A percentile compares a stretch with the other conserved stretches of the same genome.
phyloP scores from a whole-genome alignment of 2,888 invertebrate species.

The Rhingia rostrata region DNA sequence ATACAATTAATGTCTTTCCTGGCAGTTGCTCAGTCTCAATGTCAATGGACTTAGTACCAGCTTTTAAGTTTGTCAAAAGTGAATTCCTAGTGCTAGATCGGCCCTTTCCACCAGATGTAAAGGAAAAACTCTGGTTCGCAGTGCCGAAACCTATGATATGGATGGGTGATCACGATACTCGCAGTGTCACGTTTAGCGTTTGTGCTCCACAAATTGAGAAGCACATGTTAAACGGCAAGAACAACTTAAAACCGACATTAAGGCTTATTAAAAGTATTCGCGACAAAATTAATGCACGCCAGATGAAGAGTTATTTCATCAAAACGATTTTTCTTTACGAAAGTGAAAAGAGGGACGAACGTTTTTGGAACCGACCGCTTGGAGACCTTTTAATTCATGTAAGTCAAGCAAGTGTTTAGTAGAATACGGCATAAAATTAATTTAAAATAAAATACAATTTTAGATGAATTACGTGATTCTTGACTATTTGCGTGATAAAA shows the following conservation, averaged over 20 bases:
- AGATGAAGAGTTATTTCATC: constrained; percentile 76
- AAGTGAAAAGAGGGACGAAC: not conserved
- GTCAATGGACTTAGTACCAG: constrained; percentile 77
- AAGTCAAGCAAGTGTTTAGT: not conserved
- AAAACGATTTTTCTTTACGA: constrained; percentile 76
- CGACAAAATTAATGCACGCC: constrained; percentile 31
- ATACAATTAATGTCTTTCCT: constrained; percentile 67
- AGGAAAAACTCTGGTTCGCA: constrained; percentile 72
- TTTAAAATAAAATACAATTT: not conserved
- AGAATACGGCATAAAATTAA: not conserved
- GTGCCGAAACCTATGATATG: constrained; percentile 74
- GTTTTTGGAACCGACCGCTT: constrained; percentile 73
- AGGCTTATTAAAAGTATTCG: constrained; percentile 76
- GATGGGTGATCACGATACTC: not conserved
- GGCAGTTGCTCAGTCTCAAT: constrained; percentile 29
- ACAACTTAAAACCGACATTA: constrained; percentile 75
- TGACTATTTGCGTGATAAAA: not conserved
- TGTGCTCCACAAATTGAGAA: constrained; percentile 75
- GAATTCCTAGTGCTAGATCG: constrained; percentile 39
- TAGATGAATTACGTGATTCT: not conserved
- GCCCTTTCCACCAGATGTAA: constrained; percentile 37
- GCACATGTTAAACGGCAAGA: constrained; percentile 62
- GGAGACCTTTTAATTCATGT: constrained; percentile 72
- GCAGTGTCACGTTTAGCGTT: constrained; percentile 68
- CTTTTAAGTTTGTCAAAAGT: constrained; percentile 60